phyloP scores from a whole-genome alignment of 1,140 invertebrate species.

The Euschistus heros region DNA sequence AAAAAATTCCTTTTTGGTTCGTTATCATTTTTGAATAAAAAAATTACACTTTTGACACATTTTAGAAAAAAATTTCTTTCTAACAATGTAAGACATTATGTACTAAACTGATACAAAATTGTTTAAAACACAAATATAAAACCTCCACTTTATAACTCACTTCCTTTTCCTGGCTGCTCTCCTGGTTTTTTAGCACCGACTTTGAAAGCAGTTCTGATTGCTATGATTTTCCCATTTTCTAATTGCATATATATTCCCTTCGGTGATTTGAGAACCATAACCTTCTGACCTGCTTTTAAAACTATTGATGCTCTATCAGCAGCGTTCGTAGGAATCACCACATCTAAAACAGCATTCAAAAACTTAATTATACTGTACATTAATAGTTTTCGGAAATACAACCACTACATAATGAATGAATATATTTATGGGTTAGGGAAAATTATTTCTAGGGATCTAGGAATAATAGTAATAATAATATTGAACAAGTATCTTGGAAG shows the following conservation, averaged over 20 bases:
- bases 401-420: neutral
- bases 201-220: constrained; percentile 72
- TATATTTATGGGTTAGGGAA: neutral
- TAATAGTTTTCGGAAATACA: too few species aligned
- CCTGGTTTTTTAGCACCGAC: constrained; percentile 36
- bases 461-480: neutral
- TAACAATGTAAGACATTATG: too few species aligned
- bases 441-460: neutral
- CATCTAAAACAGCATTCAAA: constrained; percentile 48
- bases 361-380: neutral
- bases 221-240: constrained; percentile 91
- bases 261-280: constrained; percentile 86
- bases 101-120: too few species aligned
- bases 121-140: too few species aligned
- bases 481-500: too few species aligned
- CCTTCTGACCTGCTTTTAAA: constrained; percentile 81
- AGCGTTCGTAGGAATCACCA: constrained; percentile 84
- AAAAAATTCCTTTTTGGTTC: too few species aligned
- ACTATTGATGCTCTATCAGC: constrained; percentile 72
- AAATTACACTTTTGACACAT: too few species aligned
- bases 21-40: too few species aligned
- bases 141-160: too few species aligned
- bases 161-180: neutral
- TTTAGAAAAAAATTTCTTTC: too few species aligned
- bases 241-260: constrained; percentile 93